Evolutionary conservation across 2,888 invertebrate species (phyloP).

Genomic region (Leptopilina myrica): DNA sequence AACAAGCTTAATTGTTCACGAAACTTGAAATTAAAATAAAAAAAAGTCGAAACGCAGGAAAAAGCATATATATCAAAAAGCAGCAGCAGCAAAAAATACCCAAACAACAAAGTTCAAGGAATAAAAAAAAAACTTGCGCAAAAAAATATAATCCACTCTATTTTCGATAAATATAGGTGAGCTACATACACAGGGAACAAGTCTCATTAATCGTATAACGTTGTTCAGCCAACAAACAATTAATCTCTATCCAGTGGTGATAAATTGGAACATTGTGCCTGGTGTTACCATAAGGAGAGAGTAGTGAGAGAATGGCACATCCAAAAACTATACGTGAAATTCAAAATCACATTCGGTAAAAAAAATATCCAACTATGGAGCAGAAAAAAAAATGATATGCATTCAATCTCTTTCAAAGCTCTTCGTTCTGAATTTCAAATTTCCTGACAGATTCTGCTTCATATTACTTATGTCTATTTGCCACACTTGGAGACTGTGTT

Average conservation of each 20-base stretch:
- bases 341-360: neutral
- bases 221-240: constrained; percentile 15
- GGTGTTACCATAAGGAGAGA: neutral
- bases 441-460: neutral
- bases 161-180: neutral
- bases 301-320: neutral
- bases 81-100: too few species aligned
- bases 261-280: neutral
- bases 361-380: neutral
- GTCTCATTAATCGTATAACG: neutral
- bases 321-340: neutral
- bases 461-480: neutral
- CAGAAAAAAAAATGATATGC: neutral
- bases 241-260: constrained; percentile 15
- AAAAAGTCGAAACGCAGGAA: neutral
- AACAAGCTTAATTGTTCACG: constrained; percentile 9
- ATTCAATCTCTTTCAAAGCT: too few species aligned
- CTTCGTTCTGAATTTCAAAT: neutral
- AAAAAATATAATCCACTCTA: neutral
- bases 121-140: too few species aligned
- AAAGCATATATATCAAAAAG: too few species aligned
- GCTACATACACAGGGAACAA: neutral
- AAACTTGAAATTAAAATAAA: neutral
- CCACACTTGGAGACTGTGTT: neutral
- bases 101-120: too few species aligned